Evolutionary conservation across 2,888 invertebrate species (phyloP).

Genomic region (Acrocyrtus sp.): DNA sequence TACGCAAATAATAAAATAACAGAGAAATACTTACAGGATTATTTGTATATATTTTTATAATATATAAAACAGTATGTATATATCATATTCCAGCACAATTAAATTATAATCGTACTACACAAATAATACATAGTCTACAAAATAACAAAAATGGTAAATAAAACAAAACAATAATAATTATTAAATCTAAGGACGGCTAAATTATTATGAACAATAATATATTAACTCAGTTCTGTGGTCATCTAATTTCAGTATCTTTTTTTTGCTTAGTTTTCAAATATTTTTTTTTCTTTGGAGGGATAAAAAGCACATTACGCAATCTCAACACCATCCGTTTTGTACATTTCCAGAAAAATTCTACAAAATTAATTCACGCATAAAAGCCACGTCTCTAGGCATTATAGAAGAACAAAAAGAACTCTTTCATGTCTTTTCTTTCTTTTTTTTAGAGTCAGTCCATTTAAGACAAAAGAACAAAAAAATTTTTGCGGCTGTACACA

Average conservation of each 20-base stretch:
- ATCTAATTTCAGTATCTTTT: slow-evolving; percentile 6
- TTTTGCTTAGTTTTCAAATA: slow-evolving; percentile 2
- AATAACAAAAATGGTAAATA: slow-evolving; percentile 6
- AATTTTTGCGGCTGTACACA: too few relatives aligned
- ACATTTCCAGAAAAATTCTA: slow-evolving; percentile 7
- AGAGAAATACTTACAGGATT: too few relatives aligned
- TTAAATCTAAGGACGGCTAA: too few relatives aligned
- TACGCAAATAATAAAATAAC: too few relatives aligned
- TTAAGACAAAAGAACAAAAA: neutral
- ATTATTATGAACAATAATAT: slow-evolving; percentile 42
- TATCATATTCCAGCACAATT: too few relatives aligned
- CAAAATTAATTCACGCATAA: neutral
- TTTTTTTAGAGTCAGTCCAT: slow-evolving; percentile 32
- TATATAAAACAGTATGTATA: too few relatives aligned
- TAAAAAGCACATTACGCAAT: neutral
- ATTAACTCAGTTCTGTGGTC: slow-evolving; percentile 49
- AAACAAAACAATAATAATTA: slow-evolving; percentile 12
- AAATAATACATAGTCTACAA: neutral
- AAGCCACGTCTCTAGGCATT: neutral
- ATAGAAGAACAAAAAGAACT: neutral
- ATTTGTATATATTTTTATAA: slow-evolving; percentile 4
- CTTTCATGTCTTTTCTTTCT: slow-evolving; percentile 12
- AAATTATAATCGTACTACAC: too few relatives aligned
- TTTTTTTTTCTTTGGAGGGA: neutral
- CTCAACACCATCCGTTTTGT: neutral